Evolutionary conservation across 35 echinoderm and acorn worm genomes (phyloP).

Genomic region (Ophioderma brevispina): DNA sequence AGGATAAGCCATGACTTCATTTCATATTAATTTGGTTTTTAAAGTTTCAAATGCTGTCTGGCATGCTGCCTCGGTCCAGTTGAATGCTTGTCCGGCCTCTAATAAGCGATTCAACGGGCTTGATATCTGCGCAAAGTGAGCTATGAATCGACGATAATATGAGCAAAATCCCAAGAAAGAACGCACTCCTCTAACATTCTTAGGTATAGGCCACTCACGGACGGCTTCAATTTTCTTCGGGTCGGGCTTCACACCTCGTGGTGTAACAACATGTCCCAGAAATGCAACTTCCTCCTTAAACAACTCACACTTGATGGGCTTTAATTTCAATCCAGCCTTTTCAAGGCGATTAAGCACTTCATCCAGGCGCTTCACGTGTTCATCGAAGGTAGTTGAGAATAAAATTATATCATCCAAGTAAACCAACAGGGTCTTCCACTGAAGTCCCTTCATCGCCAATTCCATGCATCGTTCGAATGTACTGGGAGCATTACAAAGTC

Average conservation of each 20-base stretch:
- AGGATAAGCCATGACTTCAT: slow-evolving; percentile 53
- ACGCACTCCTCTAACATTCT: not conserved
- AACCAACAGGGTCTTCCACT: slow-evolving; percentile 17
- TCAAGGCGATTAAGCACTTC: slow-evolving; percentile 16
- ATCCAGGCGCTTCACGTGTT: not conserved
- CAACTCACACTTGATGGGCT: slow-evolving; percentile 43
- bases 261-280: slow-evolving; percentile 27
- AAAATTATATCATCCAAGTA: slow-evolving; percentile 55
- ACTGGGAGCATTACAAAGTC: slow-evolving; percentile 30
- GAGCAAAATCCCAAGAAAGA: slow-evolving; percentile 32
- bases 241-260: slow-evolving; percentile 13
- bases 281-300: slow-evolving; percentile 27
- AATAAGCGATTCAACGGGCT: slow-evolving; percentile 18
- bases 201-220: not conserved
- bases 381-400: not conserved
- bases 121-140: slow-evolving; percentile 20
- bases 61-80: slow-evolving; percentile 43
- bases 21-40: slow-evolving; percentile 9
- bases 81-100: not conserved
- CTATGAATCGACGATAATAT: slow-evolving; percentile 39
- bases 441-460: not conserved
- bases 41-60: slow-evolving; percentile 7
- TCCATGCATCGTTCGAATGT: slow-evolving; percentile 38
- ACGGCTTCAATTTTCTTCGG: slow-evolving; percentile 11
- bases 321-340: slow-evolving; percentile 31